Percentiles rank a stretch among this genome's conserved stretches.
phyloP scores from a whole-genome alignment of 2,888 invertebrate species.

The Cantharis rustica region DNA sequence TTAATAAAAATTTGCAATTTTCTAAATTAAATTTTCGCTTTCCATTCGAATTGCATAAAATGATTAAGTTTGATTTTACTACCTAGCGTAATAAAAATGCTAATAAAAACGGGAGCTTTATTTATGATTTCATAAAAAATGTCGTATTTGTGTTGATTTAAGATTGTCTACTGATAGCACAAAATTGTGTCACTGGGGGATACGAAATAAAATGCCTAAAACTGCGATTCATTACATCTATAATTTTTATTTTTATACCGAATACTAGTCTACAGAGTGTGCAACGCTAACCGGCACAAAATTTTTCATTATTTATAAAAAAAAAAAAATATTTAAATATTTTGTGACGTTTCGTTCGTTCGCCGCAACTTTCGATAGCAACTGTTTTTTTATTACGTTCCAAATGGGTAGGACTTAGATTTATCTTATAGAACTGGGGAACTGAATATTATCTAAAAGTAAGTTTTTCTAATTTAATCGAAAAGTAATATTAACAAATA shows the following conservation, averaged over 20 bases:
- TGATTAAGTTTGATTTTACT: not conserved
- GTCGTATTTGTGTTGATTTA: not conserved
- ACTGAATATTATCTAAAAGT: too few species aligned
- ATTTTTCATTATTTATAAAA: too few species aligned
- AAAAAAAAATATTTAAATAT: too few species aligned
- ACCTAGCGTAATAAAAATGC: not conserved
- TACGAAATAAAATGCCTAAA: not conserved
- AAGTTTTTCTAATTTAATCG: too few species aligned
- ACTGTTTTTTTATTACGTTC: too few species aligned
- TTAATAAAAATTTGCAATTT: not conserved
- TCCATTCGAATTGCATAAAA: not conserved
- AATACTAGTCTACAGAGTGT: not conserved
- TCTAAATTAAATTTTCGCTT: not conserved
- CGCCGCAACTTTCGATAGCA: too few species aligned
- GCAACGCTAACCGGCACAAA: too few species aligned
- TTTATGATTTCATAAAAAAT: not conserved
- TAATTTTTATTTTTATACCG: not conserved
- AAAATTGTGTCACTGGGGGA: not conserved
- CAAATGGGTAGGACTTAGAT: too few species aligned
- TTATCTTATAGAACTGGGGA: too few species aligned
- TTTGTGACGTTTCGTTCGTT: too few species aligned
- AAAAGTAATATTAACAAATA: too few species aligned
- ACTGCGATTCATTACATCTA: not conserved
- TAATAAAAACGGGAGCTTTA: not conserved
- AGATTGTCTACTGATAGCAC: not conserved